Percentiles rank a stretch among this genome's conserved stretches.
These are phyloP conservation scores for Halichoerus grypus DNA, from an alignment of 2,113 vertebrate genomes.

Conservation along the genomic window DNA sequence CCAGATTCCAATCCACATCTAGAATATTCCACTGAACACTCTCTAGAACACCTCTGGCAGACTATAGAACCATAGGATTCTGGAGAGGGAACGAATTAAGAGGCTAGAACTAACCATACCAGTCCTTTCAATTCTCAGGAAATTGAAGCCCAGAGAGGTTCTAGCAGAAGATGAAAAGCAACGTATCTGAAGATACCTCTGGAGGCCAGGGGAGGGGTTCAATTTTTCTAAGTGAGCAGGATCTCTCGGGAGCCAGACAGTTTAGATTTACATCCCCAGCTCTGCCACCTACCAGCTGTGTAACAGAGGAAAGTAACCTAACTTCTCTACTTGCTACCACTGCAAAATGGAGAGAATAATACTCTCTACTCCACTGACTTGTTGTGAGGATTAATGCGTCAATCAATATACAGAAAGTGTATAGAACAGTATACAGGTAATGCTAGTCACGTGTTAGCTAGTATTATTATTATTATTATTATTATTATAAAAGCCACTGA, in stretches of 20 bases:
- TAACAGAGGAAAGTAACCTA: not conserved
- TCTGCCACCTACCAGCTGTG: not conserved
- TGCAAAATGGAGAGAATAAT: not conserved
- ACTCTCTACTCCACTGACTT: not conserved
- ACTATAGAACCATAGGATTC: not conserved
- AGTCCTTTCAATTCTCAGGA: not conserved
- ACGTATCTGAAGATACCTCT: not conserved
- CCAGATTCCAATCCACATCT: not conserved
- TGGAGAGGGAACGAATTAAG: not conserved
- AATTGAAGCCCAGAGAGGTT: not conserved
- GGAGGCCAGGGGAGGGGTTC: fast-evolving
- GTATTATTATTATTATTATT: not conserved
- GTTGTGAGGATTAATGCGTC: not conserved
- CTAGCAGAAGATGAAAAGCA: not conserved
- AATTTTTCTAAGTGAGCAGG: not conserved
- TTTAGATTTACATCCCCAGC: not conserved
- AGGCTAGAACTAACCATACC: not conserved
- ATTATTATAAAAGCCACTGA: not conserved
- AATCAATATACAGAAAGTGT: not conserved
- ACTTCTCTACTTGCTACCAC: not conserved
- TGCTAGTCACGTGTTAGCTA: not conserved
- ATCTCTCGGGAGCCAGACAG: not conserved
- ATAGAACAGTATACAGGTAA: not conserved
- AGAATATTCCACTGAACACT: not conserved
- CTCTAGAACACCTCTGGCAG: not conserved